These are phyloP conservation scores for Notolepis coatsorum DNA, from an alignment of 2,797 vertebrate species.

Conservation along the genomic window DNA sequence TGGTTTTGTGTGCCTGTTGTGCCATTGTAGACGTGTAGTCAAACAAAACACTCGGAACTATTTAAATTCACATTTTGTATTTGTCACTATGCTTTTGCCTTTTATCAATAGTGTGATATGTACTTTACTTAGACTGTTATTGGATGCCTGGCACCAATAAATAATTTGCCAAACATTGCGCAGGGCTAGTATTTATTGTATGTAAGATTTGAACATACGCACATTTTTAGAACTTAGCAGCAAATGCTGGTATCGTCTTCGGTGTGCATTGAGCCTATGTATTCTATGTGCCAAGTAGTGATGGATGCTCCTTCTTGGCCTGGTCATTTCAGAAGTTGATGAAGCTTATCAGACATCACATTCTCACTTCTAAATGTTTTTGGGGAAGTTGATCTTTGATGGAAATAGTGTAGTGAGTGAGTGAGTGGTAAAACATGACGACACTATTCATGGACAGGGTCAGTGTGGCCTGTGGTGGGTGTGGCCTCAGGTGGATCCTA, in stretches of 20 bases:
- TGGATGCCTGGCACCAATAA: neutral
- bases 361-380: constrained; percentile 43
- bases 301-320: constrained; percentile 9
- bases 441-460: constrained; percentile 37
- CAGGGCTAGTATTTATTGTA: neutral
- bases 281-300: constrained; percentile 32
- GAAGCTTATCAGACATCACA: constrained; percentile 22
- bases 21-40: constrained; percentile 8
- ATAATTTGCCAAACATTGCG: constrained; percentile 1
- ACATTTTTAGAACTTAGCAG: constrained; percentile 1
- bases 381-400: constrained; percentile 12
- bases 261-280: neutral
- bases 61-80: no score
- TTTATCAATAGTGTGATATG: neutral
- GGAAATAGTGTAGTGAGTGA: constrained; percentile 5
- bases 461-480: constrained; percentile 17
- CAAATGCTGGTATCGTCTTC: neutral
- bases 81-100: no score
- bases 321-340: constrained; percentile 14
- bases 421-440: constrained; percentile 22
- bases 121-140: constrained; percentile 29
- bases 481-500: constrained; percentile 10
- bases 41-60: no score
- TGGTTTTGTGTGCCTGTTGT: constrained; percentile 4
- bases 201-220: neutral